Evolutionary conservation across 2,888 invertebrate species (phyloP).

Genomic region (Isoperla grammatica): DNA sequence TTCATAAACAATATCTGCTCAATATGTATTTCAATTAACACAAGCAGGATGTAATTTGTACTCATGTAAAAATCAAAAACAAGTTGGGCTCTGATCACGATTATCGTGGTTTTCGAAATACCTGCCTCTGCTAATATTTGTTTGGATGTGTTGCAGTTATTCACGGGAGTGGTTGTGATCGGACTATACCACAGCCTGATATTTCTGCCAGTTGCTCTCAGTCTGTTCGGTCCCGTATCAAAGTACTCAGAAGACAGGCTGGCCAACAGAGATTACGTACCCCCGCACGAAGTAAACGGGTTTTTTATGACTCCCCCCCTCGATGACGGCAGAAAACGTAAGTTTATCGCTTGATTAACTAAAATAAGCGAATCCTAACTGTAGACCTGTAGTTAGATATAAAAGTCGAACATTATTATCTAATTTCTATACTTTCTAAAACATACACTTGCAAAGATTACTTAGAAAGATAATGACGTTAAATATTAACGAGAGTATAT

Average conservation of each 20-base stretch:
- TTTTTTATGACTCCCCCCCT: neutral
- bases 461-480: too few relatives aligned
- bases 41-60: too few relatives aligned
- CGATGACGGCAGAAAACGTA: neutral
- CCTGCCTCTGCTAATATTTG: too few relatives aligned
- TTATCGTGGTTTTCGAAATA: too few relatives aligned
- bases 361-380: neutral
- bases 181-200: constrained; percentile 49
- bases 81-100: too few relatives aligned
- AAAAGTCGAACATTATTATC: neutral
- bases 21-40: too few relatives aligned
- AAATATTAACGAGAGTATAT: too few relatives aligned
- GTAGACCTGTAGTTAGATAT: neutral
- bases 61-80: too few relatives aligned
- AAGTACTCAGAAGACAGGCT: neutral
- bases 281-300: neutral
- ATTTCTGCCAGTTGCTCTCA: constrained; percentile 48
- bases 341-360: neutral
- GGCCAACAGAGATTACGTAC: neutral
- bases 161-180: constrained; percentile 47
- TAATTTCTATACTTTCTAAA: too few relatives aligned
- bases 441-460: too few relatives aligned
- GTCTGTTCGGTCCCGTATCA: constrained; percentile 43
- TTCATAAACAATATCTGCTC: too few relatives aligned
- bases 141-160: constrained; percentile 40